Percentiles rank a stretch among this genome's conserved stretches.
Evolutionary conservation across 2,113 vertebrate species (phyloP).

Genomic region (Ancistrus triradiatus): DNA sequence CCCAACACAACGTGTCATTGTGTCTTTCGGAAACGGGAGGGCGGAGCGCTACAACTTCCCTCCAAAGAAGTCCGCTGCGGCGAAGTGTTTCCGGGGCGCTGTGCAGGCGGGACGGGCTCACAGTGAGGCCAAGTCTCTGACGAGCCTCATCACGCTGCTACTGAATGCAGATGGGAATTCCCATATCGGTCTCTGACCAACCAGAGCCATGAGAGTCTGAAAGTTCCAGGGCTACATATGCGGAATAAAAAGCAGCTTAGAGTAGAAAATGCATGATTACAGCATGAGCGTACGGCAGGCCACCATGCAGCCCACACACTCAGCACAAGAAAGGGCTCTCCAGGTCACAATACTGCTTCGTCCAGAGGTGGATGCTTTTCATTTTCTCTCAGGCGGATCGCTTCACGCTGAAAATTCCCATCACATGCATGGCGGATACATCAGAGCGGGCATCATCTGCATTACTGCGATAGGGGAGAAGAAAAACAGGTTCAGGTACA

Average conservation of each 20-base stretch:
- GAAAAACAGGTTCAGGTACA: not conserved
- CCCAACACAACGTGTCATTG: slow-evolving; percentile 77
- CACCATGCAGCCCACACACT: slow-evolving; percentile 12
- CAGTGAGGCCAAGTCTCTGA: slow-evolving; percentile 79
- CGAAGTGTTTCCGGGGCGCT: slow-evolving; percentile 52
- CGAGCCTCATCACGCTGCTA: slow-evolving; percentile 72
- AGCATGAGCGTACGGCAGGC: slow-evolving; percentile 14
- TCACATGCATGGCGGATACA: not conserved
- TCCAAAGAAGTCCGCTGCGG: slow-evolving; percentile 60
- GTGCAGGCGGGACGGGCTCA: slow-evolving; percentile 72
- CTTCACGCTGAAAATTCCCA: slow-evolving; percentile 3
- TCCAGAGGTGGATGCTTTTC: slow-evolving; percentile 9
- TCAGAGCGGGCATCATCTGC: slow-evolving; percentile 1
- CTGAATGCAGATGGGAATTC: slow-evolving; percentile 69
- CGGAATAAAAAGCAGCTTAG: slow-evolving; percentile 36
- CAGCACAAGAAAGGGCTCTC: slow-evolving; percentile 12
- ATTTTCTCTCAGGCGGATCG: slow-evolving; percentile 21
- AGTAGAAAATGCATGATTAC: slow-evolving; percentile 29
- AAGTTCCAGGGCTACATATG: slow-evolving; percentile 50
- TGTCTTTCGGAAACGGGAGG: slow-evolving; percentile 72
- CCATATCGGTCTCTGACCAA: slow-evolving; percentile 77
- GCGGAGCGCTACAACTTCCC: slow-evolving; percentile 64
- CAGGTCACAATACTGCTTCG: slow-evolving; percentile 22
- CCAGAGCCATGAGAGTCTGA: slow-evolving; percentile 59
- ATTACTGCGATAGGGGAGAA: slow-evolving; percentile 7